Conservation (phyloP, 2,113 vertebrate genomes). For the Eudyptes chrysolophus region DNA sequence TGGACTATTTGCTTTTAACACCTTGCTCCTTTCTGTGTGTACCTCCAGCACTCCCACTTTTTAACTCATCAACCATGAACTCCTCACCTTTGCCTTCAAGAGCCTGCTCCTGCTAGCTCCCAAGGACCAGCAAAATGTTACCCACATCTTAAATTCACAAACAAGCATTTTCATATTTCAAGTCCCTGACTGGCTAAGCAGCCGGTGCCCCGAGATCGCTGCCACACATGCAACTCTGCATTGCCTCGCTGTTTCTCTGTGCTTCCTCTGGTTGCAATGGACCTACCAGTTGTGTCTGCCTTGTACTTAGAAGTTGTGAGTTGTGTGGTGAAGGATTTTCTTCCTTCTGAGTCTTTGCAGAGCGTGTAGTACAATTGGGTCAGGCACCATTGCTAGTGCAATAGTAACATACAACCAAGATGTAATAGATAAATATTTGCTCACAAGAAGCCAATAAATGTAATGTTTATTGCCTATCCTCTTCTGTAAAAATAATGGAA, state of each 20-base stretch:
- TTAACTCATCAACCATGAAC: constrained; percentile 37
- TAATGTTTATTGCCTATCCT: background rate
- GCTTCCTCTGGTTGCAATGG: background rate
- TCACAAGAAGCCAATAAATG: background rate
- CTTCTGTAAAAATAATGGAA: background rate
- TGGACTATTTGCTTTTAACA: constrained; percentile 3
- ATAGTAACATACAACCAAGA: background rate
- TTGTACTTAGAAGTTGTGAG: background rate
- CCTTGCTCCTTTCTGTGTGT: background rate
- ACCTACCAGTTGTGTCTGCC: background rate
- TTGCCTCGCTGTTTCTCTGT: background rate
- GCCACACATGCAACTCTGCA: background rate
- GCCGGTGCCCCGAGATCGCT: background rate
- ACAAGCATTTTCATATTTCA: background rate
- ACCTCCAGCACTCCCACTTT: background rate
- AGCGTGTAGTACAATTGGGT: fast-evolving
- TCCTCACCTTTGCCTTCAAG: constrained; percentile 14
- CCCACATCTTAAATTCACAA: background rate
- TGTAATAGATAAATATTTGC: background rate
- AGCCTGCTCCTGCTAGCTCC: background rate
- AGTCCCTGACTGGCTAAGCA: background rate
- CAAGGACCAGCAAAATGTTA: background rate
- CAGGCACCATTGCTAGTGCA: background rate
- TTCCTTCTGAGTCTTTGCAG: background rate
- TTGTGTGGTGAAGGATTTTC: background rate